Percentiles rank a stretch among this genome's conserved stretches.
These are phyloP conservation scores for Perizoma affinitatum DNA, from an alignment of 2,888 invertebrate genomes.

Conservation along the genomic window DNA sequence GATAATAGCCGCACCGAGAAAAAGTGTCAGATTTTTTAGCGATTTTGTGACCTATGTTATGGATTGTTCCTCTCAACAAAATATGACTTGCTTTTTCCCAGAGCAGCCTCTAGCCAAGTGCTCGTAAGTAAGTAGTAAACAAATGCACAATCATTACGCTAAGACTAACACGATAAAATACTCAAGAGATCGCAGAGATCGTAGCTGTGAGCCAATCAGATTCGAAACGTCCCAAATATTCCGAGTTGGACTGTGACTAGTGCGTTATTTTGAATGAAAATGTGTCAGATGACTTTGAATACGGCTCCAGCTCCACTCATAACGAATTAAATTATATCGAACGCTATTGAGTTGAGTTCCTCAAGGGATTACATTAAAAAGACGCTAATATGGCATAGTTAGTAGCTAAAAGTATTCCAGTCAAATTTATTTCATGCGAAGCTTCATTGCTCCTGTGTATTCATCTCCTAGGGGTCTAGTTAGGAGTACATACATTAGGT, in stretches of 20 bases:
- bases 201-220: constrained; percentile 21
- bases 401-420: not conserved
- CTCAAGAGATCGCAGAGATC: constrained; percentile 31
- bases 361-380: constrained; percentile 11
- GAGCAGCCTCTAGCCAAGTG: constrained; percentile 13
- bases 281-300: constrained; percentile 13
- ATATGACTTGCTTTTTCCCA: constrained; percentile 17
- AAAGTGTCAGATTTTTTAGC: constrained; percentile 12
- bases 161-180: constrained; percentile 73
- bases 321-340: constrained; percentile 7
- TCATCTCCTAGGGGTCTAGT: not conserved
- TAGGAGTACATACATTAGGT: not conserved
- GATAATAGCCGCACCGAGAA: constrained; percentile 17
- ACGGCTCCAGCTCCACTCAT: not conserved
- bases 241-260: not conserved
- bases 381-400: constrained; percentile 11
- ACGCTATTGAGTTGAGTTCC: constrained; percentile 13
- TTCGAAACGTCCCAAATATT: not conserved
- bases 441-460: not conserved
- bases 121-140: constrained; percentile 55
- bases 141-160: constrained; percentile 54
- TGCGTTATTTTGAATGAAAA: constrained; percentile 15
- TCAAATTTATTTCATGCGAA: constrained; percentile 2
- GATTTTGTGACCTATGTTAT: constrained; percentile 3
- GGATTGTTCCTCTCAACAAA: constrained; percentile 6